These are phyloP conservation scores for Drosophila sechellia DNA, from an alignment of 1,140 invertebrate species.

Conservation along the genomic window DNA sequence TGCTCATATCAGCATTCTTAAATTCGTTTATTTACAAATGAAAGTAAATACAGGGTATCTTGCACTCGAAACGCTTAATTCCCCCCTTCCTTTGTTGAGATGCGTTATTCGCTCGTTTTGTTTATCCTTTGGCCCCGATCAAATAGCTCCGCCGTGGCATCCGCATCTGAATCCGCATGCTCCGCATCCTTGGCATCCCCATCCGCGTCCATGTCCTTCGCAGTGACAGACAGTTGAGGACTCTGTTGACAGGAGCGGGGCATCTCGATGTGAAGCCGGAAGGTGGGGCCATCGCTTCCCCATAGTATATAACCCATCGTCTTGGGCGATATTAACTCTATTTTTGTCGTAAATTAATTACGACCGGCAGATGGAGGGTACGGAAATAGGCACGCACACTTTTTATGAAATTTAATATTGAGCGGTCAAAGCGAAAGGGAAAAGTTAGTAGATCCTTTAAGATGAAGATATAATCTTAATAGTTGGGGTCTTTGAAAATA, in stretches of 20 bases:
- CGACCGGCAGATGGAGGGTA: slow-evolving; percentile 31
- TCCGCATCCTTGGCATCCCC: neutral
- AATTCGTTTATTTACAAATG: no score
- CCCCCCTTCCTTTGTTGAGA: slow-evolving; percentile 32
- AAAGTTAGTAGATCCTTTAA: slow-evolving; percentile 32
- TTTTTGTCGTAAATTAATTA: slow-evolving; percentile 83
- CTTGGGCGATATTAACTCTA: slow-evolving; percentile 68
- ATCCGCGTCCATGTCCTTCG: slow-evolving; percentile 36
- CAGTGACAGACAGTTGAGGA: slow-evolving; percentile 74
- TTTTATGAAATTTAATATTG: slow-evolving; percentile 64
- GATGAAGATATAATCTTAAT: slow-evolving; percentile 47
- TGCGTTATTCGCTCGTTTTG: slow-evolving; percentile 52
- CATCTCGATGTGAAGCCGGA: slow-evolving; percentile 35
- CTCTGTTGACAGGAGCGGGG: slow-evolving; percentile 70
- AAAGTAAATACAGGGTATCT: slow-evolving; percentile 7
- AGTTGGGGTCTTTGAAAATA: slow-evolving; percentile 23
- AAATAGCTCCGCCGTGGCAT: slow-evolving; percentile 52
- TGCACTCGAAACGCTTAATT: neutral
- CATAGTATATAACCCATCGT: slow-evolving; percentile 9
- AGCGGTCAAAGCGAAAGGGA: slow-evolving; percentile 28
- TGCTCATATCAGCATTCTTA: no score
- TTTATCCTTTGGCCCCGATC: slow-evolving; percentile 77
- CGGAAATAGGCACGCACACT: slow-evolving; percentile 41
- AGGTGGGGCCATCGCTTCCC: slow-evolving; percentile 27
- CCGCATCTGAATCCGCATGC: neutral